Evolutionary conservation across 2,113 vertebrate species (phyloP), one percentile per base, ranked within the genome.

Genomic region (Dasyornis broadbenti): DNA sequence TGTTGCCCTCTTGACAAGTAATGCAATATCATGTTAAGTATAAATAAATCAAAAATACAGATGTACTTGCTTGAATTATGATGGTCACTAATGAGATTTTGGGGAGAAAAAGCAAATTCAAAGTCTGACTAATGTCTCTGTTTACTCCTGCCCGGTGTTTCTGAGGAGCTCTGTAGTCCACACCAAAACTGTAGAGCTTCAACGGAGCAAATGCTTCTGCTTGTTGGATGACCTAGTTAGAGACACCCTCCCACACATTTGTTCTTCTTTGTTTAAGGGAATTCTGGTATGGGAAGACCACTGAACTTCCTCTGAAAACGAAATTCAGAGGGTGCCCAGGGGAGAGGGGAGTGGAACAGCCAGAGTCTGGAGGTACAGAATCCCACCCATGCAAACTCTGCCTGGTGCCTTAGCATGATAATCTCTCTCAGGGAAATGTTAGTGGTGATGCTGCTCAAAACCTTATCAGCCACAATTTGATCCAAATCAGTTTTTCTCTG

Each of bases 31-130:
- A 95, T 76, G 82, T 94, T 94, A 92, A 94, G 56, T 90, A 91
- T 91, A 97, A 96, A 96, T 96, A 96, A 92, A 97, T 96, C 86
- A 96, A 96, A 87, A 70, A 86, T 87, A 93, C 82, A 80, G 83
- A 95, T 80, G 39, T 77, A 86, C 18, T 81, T 72, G 52, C 31
- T 94, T 86, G 82, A 94, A 91, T 96, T 89, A 94, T 27, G 19
- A 47, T 92, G 72, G 60, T 13, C 59, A 76, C 83, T 95, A 96
- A 95, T 89, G 86, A 77, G 31, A 82, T 96, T 94, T 96, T 33
- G 59, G 69, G 61, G 76, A 57, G 42, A 77, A 91, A 95, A 70
- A 95, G 40, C 44, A 86, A 89, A 94, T 93, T 83, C 6, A 6
- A 83, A 50, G 40, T 77, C 86, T 95, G 71, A 94, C 45, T 89